Base-by-base conservation (phyloP, 2,113 vertebrate genomes). In the Cariama cristata region DNA sequence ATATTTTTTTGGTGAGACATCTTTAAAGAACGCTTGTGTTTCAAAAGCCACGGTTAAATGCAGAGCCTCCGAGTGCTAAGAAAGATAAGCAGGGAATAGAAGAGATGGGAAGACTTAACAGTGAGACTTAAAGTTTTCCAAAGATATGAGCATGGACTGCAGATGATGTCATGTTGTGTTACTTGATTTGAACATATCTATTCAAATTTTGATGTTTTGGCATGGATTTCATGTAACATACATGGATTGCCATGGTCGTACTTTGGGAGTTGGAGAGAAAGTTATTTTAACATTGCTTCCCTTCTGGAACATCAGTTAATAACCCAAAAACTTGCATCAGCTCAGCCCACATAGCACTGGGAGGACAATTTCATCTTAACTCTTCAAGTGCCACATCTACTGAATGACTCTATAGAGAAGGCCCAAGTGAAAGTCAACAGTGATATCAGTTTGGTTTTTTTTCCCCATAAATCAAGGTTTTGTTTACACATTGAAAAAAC, bases 371-470 rank as follows among this genome's bases (percentile, higher is more conserved):
- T 71, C 3, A 14, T 40, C 12, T 40, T 38, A 75, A 20, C 4
- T 33, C 33, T 12, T 71, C 16, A 28, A 47, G 9, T 0, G 0
- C 3, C 16, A 8, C 6, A 8, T 38, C 12, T 38, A 35, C 12
- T 35, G 38, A 87, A 66, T 24, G 11, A 2, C 10, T 32, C 21
- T 63, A 23, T 30, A 69, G 4, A 74, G 23, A 71, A 53, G 23
- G 3, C 16, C 4, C 21, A 71, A 71, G 7, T 45, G 16, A 9
- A 79, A 74, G 38, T n/a, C 32, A 72, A 3, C 7, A 17, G 18
- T 38, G 3, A 9, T 6, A 35, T 11, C n/a, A 52, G 4, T 63
- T 79, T 38, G 2, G 2, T 0, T 5, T 60, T 50, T 52, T 27
- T 28, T 8, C 1, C 6, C 8, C 19, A 24, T 69, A 76, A 69